Percentiles rank a stretch among this genome's conserved stretches.
These are phyloP conservation scores for Nipponacmea schrenckii DNA, from an alignment of 2,888 invertebrate species.

Conservation along the genomic window DNA sequence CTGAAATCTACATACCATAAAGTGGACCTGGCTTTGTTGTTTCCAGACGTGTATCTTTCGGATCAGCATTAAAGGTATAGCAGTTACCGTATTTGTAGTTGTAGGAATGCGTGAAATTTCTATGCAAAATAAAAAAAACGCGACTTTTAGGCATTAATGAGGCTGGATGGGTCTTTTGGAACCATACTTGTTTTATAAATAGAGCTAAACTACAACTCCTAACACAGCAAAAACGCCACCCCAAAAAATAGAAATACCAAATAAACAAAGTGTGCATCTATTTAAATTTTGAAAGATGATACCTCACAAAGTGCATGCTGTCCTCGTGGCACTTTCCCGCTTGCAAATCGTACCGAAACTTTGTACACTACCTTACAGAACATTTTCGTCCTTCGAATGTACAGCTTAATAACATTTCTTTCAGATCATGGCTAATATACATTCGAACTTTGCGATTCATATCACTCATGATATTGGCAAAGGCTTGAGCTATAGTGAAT, in stretches of 20 bases:
- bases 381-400: conserved; percentile 39
- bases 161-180: no score
- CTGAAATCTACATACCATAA: conserved; percentile 53
- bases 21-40: conserved; percentile 56
- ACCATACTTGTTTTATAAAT: no score
- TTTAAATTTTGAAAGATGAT: no score
- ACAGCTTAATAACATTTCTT: conserved; percentile 43
- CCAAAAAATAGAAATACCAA: no score
- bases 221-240: no score
- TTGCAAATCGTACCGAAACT: no score
- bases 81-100: conserved; percentile 62
- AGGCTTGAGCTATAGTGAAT: conserved; percentile 25
- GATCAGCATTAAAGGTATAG: conserved; percentile 55
- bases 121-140: conserved; percentile 32
- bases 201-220: no score
- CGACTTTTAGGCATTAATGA: no score
- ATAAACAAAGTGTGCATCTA: no score
- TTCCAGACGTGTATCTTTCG: conserved; percentile 24
- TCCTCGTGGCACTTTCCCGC: no score
- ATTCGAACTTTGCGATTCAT: conserved; percentile 22
- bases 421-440: conserved; percentile 38
- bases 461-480: conserved; percentile 25
- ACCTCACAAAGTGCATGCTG: no score
- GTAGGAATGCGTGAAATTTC: conserved; percentile 56
- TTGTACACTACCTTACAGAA: conserved; percentile 34